Percentiles rank a stretch among this genome's conserved stretches.
Conservation (phyloP, 2,888 invertebrate species). For the Axea sp. region DNA sequence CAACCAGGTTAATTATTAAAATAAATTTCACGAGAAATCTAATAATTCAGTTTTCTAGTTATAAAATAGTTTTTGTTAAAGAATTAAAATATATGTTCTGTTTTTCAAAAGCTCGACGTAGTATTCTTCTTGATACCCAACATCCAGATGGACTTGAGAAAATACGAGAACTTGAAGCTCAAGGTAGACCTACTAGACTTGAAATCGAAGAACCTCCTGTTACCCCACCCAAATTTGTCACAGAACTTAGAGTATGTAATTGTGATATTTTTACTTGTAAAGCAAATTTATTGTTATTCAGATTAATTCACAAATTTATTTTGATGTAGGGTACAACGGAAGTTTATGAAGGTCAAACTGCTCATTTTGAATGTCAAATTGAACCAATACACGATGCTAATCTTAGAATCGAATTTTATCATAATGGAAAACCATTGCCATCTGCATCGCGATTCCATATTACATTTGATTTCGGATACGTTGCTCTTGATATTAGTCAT, state of each 20-base stretch:
- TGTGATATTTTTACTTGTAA: no score
- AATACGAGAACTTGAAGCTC: constrained; percentile 93
- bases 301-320: no score
- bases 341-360: constrained; percentile 94
- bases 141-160: constrained; percentile 96
- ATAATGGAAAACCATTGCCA: constrained; percentile 94
- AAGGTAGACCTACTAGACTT: constrained; percentile 88
- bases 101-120: constrained; percentile 90
- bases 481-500: constrained; percentile 96
- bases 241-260: constrained; percentile 83
- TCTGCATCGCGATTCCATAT: constrained; percentile 96
- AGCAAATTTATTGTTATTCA: no score
- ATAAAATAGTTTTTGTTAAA: no score
- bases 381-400: constrained; percentile 95
- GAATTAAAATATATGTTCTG: no score
- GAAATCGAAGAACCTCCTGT: constrained; percentile 91
- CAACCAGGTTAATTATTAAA: constrained; percentile 45
- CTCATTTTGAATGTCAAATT: constrained; percentile 97
- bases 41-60: neutral
- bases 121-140: constrained; percentile 92
- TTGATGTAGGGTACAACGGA: constrained; percentile 88
- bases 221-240: constrained; percentile 90
- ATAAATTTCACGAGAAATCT: constrained; percentile 18
- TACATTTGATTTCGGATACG: constrained; percentile 98
- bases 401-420: constrained; percentile 93